Evolutionary conservation across 2,888 invertebrate genomes (phyloP).

Genomic region (Lapara coniferarum): DNA sequence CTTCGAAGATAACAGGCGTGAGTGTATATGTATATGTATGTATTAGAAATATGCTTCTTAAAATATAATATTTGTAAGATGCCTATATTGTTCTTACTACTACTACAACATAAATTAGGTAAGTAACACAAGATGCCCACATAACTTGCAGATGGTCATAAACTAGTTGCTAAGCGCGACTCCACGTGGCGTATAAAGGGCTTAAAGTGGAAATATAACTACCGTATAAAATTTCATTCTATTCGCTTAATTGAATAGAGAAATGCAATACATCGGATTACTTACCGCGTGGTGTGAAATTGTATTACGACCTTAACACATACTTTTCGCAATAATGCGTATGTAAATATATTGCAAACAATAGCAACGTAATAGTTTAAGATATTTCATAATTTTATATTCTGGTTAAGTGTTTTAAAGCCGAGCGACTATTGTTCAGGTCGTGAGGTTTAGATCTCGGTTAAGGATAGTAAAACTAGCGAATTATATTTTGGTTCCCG

Average conservation of each 20-base stretch:
- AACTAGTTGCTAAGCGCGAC: no score
- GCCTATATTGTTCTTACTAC: no score
- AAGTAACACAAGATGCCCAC: no score
- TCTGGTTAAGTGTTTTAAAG: neutral
- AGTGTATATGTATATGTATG: no score
- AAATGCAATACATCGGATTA: constrained; percentile 20
- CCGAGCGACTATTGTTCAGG: neutral
- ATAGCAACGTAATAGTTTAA: constrained; percentile 8
- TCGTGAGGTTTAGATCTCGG: neutral
- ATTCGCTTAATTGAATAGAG: constrained; percentile 13
- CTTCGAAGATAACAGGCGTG: no score
- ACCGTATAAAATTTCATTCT: constrained; percentile 5
- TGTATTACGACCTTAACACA: constrained; percentile 12
- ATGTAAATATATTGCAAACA: constrained; percentile 14
- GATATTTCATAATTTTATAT: constrained; percentile 6
- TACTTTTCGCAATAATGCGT: constrained; percentile 9
- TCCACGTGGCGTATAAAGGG: neutral
- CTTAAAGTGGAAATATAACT: neutral
- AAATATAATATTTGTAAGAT: no score
- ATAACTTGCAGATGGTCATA: no score
- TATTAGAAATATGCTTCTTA: no score
- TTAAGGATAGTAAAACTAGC: neutral
- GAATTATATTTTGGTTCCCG: no score
- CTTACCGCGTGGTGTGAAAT: constrained; percentile 10
- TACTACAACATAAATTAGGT: no score